Evolutionary conservation across 2,888 invertebrate species (phyloP).

Genomic region (Amiota minor): DNA sequence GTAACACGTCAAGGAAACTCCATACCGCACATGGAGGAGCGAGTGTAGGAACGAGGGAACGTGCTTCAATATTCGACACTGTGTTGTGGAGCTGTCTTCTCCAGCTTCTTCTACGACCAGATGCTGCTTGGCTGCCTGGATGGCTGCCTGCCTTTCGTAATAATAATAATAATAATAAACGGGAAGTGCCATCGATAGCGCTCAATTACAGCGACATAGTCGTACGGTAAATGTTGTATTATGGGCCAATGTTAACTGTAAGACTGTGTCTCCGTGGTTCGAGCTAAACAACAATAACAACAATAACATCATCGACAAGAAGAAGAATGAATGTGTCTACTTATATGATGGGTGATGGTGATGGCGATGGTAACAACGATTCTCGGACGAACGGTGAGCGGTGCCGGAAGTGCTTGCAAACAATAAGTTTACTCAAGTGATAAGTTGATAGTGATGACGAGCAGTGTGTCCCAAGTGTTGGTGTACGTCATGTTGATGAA

Average conservation of each 20-base stretch:
- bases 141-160: neutral
- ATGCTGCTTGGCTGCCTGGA: too few relatives aligned
- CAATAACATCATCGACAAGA: neutral
- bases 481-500: neutral
- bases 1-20: too few relatives aligned
- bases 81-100: neutral
- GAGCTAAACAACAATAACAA: conserved; percentile 52
- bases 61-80: neutral
- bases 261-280: conserved; percentile 74
- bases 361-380: conserved; percentile 37
- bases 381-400: conserved; percentile 29
- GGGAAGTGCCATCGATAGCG: conserved; percentile 40
- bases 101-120: neutral
- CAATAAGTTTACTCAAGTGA: conserved; percentile 50
- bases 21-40: too few relatives aligned
- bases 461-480: neutral
- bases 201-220: conserved; percentile 73
- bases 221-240: conserved; percentile 75
- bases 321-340: neutral
- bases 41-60: neutral
- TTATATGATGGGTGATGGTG: conserved; percentile 18
- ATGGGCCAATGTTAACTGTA: conserved; percentile 75
- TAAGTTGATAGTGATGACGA: conserved; percentile 41
- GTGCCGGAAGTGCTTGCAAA: conserved; percentile 34
- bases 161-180: conserved; percentile 23